Base-by-base conservation (phyloP, 92 coral and sea anemone genomes). In the Bergia sp. region DNA sequence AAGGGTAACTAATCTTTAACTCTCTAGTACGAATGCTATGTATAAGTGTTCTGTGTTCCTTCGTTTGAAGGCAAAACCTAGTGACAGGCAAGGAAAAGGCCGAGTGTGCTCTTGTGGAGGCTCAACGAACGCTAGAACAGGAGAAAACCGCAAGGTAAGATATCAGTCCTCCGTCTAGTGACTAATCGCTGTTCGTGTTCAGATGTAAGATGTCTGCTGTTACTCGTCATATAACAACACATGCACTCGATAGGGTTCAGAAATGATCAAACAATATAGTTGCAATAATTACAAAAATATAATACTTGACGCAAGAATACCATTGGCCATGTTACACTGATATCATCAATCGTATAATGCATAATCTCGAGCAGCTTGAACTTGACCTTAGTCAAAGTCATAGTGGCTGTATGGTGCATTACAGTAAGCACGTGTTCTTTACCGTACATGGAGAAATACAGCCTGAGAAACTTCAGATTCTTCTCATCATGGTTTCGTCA, bases 81-180 rank as follows among this genome's bases (percentile, higher is more conserved):
- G 95, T 90, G 29, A 78, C 65, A 58, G 80, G 41, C 47, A 85
- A 75, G 47, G 98, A 95, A 69, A 85, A 89, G 36, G 87, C 61
- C 1, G 98, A 95, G 71, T 92, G 89, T 20, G 88, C 88, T 15
- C 92, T 92, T 57, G 88, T 90, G 44, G 98, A 95, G 75, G 39
- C 66, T 36, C 93, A 91, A 20, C 89, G 96, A 71, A 77, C 91
- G 9, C 77, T 89, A 39, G 98, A 95, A 79, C 96, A 95, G 65
- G 96, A 95, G 37, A 95, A 93, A 89, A 71, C 90, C 40, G 77
- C 94, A 18, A 91, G 94, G 98, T 95, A 61, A 18, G 57, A 64
- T 71, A 67, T 4, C 10, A 10, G 8, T 66, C 66, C 44, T 6
- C 5, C 37, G 20, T 16, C 0, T 18, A 4, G 69, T 61, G 69